phyloP scores from a whole-genome alignment of 2,797 vertebrate species.

The Picus viridis region DNA sequence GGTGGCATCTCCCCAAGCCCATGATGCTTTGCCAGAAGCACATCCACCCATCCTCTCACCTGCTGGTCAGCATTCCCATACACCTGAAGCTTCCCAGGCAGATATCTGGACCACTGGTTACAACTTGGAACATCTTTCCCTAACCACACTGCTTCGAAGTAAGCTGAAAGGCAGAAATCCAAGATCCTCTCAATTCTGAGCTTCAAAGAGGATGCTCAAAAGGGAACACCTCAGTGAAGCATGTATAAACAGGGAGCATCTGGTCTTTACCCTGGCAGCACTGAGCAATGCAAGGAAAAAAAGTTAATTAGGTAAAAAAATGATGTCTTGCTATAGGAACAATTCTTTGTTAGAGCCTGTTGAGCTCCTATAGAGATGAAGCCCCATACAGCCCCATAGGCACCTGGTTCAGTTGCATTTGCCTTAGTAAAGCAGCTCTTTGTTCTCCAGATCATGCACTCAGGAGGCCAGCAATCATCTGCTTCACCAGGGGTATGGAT shows the following conservation, averaged over 20 bases:
- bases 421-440: neutral
- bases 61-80: neutral
- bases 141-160: neutral
- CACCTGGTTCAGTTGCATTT: neutral
- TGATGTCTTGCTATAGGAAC: neutral
- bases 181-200: neutral
- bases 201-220: constrained; percentile 24
- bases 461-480: neutral
- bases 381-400: fast-evolving
- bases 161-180: neutral
- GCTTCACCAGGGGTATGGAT: neutral
- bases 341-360: neutral
- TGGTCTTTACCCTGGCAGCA: neutral
- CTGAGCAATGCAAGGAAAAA: neutral
- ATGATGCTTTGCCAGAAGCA: neutral
- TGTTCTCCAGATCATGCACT: neutral
- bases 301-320: neutral
- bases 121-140: neutral
- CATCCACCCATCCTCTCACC: neutral
- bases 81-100: neutral
- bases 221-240: neutral
- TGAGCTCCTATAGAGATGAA: neutral
- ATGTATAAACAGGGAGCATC: constrained; percentile 2
- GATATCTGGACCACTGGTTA: neutral
- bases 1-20: neutral